These are phyloP conservation scores for Rhea americana DNA, from an alignment of 2,113 vertebrate species.

Conservation along the genomic window DNA sequence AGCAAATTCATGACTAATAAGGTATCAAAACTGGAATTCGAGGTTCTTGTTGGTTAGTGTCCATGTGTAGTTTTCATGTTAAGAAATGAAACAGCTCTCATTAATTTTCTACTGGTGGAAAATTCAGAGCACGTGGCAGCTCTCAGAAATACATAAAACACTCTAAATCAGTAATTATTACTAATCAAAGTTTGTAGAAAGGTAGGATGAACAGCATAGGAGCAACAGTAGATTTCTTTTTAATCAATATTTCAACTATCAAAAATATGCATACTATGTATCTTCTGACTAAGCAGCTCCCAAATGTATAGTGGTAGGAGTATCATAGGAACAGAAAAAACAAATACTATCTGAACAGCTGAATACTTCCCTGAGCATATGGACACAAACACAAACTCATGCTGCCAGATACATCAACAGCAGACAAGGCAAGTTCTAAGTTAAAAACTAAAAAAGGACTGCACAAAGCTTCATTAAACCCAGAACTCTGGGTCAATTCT, in stretches of 20 bases:
- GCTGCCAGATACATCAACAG: constrained; percentile 10
- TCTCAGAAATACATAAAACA: not conserved
- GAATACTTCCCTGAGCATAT: not conserved
- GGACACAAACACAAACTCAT: not conserved
- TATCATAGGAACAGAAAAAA: constrained; percentile 31
- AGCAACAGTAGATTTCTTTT: not conserved
- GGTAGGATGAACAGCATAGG: not conserved
- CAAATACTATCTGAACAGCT: constrained; percentile 36
- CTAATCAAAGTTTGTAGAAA: not conserved
- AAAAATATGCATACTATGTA: not conserved
- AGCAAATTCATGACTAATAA: not conserved
- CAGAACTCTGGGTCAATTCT: not conserved
- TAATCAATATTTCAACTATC: not conserved
- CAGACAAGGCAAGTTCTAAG: not conserved
- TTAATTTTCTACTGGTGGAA: not conserved
- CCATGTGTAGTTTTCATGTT: not conserved
- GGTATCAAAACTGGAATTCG: not conserved
- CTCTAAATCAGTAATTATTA: not conserved
- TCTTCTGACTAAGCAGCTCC: not conserved
- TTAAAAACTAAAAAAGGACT: not conserved
- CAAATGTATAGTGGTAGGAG: not conserved
- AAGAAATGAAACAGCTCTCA: not conserved
- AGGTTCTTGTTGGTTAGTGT: not conserved
- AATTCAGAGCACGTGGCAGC: not conserved
- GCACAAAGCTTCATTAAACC: not conserved